Percentiles rank a stretch among this genome's conserved stretches.
phyloP scores from a whole-genome alignment of 2,888 invertebrate genomes.

The Andrena chrysosceles region DNA sequence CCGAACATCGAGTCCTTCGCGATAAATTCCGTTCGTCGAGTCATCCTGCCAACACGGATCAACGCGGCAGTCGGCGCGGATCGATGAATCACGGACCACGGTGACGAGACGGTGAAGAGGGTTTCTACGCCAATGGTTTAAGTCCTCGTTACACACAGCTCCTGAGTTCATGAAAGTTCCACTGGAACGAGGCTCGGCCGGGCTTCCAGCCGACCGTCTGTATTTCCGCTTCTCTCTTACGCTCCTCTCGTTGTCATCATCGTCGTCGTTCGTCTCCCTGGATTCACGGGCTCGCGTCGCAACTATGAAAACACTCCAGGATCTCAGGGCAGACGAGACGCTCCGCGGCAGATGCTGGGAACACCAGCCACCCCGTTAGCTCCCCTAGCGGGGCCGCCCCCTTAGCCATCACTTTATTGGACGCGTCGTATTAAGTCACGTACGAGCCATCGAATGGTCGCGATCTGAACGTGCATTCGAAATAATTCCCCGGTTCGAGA shows the following conservation, averaged over 20 bases:
- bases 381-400: background rate
- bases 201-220: conserved; percentile 50
- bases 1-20: background rate
- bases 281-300: conserved; percentile 59
- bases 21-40: background rate
- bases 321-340: conserved; percentile 49
- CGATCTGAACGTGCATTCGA: conserved; percentile 38
- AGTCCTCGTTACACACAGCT: conserved; percentile 65
- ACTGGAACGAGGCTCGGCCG: conserved; percentile 66
- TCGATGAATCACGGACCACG: conserved; percentile 8
- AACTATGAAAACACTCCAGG: conserved; percentile 65
- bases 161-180: conserved; percentile 73
- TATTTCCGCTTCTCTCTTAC: conserved; percentile 56
- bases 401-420: conserved; percentile 58
- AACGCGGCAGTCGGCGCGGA: background rate
- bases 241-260: conserved; percentile 56
- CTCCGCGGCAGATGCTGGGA: conserved; percentile 50
- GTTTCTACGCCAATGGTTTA: conserved; percentile 65
- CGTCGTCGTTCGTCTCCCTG: conserved; percentile 51
- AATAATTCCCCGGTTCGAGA: conserved; percentile 47
- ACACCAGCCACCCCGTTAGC: conserved; percentile 31
- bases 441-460: conserved; percentile 41
- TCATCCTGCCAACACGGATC: background rate
- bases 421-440: conserved; percentile 67
- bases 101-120: background rate